These are phyloP conservation scores for Mesopsocus fuscifrons DNA, from an alignment of 2,888 invertebrate species.

Conservation along the genomic window DNA sequence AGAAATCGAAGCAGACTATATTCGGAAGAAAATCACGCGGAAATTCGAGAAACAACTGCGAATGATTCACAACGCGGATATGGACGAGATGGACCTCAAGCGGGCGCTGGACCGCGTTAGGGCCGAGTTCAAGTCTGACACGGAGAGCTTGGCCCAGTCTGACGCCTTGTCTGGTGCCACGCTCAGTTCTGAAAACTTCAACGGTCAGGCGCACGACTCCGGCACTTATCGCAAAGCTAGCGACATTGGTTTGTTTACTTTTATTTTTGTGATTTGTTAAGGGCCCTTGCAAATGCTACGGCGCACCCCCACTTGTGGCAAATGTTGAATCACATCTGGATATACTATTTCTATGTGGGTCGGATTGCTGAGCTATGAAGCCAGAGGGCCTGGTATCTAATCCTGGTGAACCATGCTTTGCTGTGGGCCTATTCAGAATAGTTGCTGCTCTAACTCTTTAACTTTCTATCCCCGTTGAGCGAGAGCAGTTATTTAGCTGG, in stretches of 20 bases:
- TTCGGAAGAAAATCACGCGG: conserved; percentile 59
- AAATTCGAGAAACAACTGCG: conserved; percentile 66
- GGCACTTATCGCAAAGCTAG: conserved; percentile 14
- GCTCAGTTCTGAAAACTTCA: conserved; percentile 2
- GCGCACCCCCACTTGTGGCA: too few relatives aligned
- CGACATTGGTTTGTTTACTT: conserved; percentile 14
- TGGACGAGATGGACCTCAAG: conserved; percentile 63
- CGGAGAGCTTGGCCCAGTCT: conserved; percentile 24
- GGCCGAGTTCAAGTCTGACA: conserved; percentile 38
- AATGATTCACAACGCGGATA: conserved; percentile 65
- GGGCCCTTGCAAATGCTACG: too few relatives aligned
- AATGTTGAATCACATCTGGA: too few relatives aligned
- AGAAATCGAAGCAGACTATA: conserved; percentile 85
- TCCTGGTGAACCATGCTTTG: too few relatives aligned
- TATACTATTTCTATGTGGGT: too few relatives aligned
- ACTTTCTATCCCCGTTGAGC: too few relatives aligned
- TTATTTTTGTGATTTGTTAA: too few relatives aligned
- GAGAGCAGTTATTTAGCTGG: too few relatives aligned
- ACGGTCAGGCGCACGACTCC: not conserved
- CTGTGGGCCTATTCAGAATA: too few relatives aligned
- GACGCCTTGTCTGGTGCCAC: conserved; percentile 7
- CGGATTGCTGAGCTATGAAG: too few relatives aligned
- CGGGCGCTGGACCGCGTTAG: conserved; percentile 48
- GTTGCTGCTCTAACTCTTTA: too few relatives aligned
- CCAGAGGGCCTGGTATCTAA: too few relatives aligned